Conservation (phyloP, 1,140 invertebrate genomes). For the Whitmania pigra region DNA sequence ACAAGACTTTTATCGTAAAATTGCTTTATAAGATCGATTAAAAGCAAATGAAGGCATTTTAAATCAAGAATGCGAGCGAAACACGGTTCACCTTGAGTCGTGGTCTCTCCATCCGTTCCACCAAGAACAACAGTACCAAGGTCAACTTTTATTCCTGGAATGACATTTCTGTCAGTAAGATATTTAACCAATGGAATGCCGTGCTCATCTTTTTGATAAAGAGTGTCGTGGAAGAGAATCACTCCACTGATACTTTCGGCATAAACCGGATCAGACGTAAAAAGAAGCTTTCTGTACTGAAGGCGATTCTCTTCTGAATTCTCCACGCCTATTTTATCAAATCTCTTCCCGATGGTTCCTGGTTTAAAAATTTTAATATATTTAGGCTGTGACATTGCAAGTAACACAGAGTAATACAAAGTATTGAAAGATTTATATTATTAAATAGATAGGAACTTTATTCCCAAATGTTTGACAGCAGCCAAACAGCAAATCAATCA, state of each 20-base stretch:
- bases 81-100: constrained; percentile 49
- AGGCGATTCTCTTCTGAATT: constrained; percentile 67
- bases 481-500: not conserved
- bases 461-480: not conserved
- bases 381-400: not conserved
- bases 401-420: not conserved
- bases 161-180: constrained; percentile 43
- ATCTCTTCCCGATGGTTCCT: constrained; percentile 46
- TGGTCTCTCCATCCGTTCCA: constrained; percentile 80
- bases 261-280: constrained; percentile 48
- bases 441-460: not conserved
- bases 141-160: constrained; percentile 48
- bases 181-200: constrained; percentile 42
- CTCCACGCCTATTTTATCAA: constrained; percentile 43
- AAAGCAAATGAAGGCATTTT: not conserved
- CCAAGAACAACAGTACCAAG: constrained; percentile 45
- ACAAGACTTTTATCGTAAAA: not conserved
- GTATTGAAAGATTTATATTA: not conserved
- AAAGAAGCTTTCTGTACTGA: constrained; percentile 65
- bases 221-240: constrained; percentile 84
- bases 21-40: not conserved
- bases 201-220: constrained; percentile 66
- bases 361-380: constrained; percentile 24
- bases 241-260: constrained; percentile 45
- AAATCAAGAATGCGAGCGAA: not conserved